Evolutionary conservation across 2,113 vertebrate genomes (phyloP), one percentile per base, ranked within the genome.

Genomic region (Ophiodon elongatus): DNA sequence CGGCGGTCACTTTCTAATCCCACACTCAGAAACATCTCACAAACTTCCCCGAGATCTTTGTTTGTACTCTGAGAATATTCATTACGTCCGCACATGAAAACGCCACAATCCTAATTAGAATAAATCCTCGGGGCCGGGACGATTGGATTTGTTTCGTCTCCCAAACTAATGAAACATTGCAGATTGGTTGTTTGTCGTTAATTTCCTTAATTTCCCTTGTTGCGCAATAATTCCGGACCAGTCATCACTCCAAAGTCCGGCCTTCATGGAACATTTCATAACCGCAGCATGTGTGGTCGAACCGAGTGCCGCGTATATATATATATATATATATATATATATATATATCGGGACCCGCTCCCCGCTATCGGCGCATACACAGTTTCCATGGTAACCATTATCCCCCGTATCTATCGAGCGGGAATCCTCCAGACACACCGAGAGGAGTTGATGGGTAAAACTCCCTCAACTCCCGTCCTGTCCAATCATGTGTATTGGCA

Each of bases 321-420:
- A n/a, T n/a, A n/a, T n/a, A n/a, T n/a, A n/a, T n/a, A n/a, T n/a
- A n/a, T n/a, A n/a, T n/a, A n/a, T n/a, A n/a, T n/a, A n/a, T n/a
- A n/a, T n/a, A n/a, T n/a, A n/a, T n/a, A n/a, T n/a, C n/a, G n/a
- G n/a, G n/a, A n/a, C n/a, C n/a, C n/a, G n/a, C n/a, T n/a, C n/a
- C n/a, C n/a, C n/a, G n/a, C n/a, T n/a, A n/a, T n/a, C n/a, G n/a
- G n/a, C n/a, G n/a, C n/a, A n/a, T n/a, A n/a, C 62, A 35, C 54
- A 35, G 72, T 78, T 87, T 70, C 79, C 68, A 83, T 80, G 73
- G 66, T 23, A 73, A 80, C 72, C 1, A 19, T 59, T 57, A 79
- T 60, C 73, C 27, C 62, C 27, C 62, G 23, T 10, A 78, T 85
- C 15, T 76, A 52, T 67, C 39, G 72, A 57, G 4, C 39, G 68